These are phyloP conservation scores for Anhinga anhinga DNA, from an alignment of 2,113 vertebrate genomes.

Conservation along the genomic window DNA sequence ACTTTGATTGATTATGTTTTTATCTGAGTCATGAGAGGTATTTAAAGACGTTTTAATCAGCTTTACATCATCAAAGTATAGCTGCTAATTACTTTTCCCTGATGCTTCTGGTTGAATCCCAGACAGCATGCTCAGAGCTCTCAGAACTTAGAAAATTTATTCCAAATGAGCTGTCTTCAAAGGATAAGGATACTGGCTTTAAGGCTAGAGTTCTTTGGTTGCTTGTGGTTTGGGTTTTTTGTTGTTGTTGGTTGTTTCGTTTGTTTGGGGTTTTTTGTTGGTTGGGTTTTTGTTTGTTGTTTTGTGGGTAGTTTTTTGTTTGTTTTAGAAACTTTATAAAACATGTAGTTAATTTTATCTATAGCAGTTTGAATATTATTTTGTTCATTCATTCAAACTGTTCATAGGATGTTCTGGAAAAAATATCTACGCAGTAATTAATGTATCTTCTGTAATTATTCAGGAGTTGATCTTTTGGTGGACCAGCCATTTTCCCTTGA, in stretches of 20 bases:
- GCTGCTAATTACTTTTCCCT: background rate
- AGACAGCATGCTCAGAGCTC: background rate
- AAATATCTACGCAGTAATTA: background rate
- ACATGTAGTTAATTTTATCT: background rate
- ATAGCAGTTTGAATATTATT: background rate
- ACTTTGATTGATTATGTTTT: accelerated
- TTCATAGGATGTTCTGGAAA: background rate
- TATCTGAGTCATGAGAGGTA: background rate
- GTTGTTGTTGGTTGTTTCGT: background rate
- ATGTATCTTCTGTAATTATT: background rate
- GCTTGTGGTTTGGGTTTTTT: background rate
- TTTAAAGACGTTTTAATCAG: background rate
- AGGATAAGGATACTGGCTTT: background rate
- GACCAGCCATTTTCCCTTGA: slow-evolving; percentile 90
- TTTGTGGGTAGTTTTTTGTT: too few relatives aligned
- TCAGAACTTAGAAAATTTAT: background rate
- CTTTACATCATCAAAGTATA: background rate
- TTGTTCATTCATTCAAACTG: background rate
- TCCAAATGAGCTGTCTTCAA: background rate
- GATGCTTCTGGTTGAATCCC: background rate
- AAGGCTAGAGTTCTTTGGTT: background rate
- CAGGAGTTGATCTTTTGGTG: slow-evolving; percentile 95
- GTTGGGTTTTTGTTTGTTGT: too few relatives aligned
- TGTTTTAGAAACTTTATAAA: background rate
- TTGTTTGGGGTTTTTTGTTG: too few relatives aligned